These are phyloP conservation scores for Tiaroga cobitis DNA, from an alignment of 2,797 vertebrate species.

Conservation along the genomic window DNA sequence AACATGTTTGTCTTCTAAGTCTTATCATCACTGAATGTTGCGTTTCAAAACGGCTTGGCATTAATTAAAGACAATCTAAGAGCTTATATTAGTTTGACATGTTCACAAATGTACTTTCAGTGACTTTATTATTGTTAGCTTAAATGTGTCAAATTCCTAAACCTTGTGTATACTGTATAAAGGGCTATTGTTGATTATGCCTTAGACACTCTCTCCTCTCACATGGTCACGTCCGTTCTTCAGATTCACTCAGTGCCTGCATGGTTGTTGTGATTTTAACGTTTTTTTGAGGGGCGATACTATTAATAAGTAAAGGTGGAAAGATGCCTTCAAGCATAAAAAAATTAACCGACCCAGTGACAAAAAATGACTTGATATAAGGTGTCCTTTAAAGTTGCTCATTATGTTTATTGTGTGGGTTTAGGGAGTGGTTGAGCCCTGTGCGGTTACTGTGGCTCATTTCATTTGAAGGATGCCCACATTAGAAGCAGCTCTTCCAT, in stretches of 20 bases:
- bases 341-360: slow-evolving; percentile 1
- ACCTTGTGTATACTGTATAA: neutral
- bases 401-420: slow-evolving; percentile 40
- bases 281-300: neutral
- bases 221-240: neutral
- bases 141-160: neutral
- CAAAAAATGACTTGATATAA: slow-evolving; percentile 36
- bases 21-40: neutral
- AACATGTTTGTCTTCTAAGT: neutral
- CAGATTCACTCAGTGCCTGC: neutral
- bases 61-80: neutral
- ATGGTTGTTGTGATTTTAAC: neutral
- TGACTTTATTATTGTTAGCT: neutral
- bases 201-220: neutral
- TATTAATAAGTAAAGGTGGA: neutral
- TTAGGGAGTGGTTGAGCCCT: slow-evolving; percentile 42
- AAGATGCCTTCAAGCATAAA: slow-evolving; percentile 19
- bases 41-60: neutral
- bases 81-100: neutral
- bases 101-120: neutral
- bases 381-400: slow-evolving; percentile 34
- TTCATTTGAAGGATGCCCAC: slow-evolving; percentile 57
- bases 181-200: slow-evolving; percentile 7
- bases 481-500: slow-evolving; percentile 44
- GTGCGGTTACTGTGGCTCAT: slow-evolving; percentile 51